Percentiles rank a stretch among this genome's conserved stretches.
Evolutionary conservation across 2,113 vertebrate species (phyloP).

Genomic region (Microcebus ravelobensis): DNA sequence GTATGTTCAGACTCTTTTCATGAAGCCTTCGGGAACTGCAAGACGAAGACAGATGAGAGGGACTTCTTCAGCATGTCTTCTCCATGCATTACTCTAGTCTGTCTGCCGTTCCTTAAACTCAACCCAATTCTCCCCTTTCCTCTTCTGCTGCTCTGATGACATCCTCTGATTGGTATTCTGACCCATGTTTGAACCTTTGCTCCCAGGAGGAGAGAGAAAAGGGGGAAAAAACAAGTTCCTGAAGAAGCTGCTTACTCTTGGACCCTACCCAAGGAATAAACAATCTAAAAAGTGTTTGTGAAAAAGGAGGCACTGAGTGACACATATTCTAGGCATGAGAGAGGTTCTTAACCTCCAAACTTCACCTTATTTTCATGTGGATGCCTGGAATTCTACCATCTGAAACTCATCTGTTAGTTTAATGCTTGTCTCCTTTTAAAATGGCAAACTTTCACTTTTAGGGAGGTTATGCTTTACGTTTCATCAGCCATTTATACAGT

Average conservation of each 20-base stretch:
- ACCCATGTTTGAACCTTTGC: neutral
- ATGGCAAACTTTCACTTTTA: neutral
- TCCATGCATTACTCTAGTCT: neutral
- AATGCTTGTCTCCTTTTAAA: neutral
- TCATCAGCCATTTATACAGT: neutral
- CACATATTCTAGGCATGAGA: neutral
- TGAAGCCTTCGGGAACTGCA: neutral
- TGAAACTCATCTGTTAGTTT: neutral
- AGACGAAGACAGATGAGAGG: neutral
- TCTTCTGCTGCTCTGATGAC: neutral
- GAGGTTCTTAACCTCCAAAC: neutral
- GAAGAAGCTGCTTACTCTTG: neutral
- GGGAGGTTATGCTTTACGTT: neutral
- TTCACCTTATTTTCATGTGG: neutral
- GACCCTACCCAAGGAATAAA: neutral
- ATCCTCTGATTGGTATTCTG: neutral
- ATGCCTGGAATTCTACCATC: neutral
- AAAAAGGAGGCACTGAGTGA: neutral
- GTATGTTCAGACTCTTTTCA: neutral
- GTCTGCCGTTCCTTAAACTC: neutral
- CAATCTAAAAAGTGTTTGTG: neutral
- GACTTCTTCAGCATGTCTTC: neutral
- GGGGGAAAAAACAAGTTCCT: neutral
- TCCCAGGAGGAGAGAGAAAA: neutral
- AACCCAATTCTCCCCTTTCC: neutral